Evolutionary conservation across 2,888 invertebrate genomes (phyloP).

Genomic region (Drosophila falleni): DNA sequence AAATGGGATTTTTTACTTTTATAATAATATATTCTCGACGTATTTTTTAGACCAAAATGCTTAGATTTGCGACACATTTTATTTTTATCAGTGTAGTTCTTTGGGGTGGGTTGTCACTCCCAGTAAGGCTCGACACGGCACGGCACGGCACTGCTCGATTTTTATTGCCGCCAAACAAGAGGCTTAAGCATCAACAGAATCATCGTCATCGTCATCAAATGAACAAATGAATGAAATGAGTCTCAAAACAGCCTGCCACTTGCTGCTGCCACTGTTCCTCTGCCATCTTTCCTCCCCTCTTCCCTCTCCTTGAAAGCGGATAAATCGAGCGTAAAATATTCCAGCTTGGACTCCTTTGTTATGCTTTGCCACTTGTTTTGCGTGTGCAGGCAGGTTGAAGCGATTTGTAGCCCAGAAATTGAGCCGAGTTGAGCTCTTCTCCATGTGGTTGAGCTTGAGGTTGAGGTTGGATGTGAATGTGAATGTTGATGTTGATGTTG

Average conservation of each 20-base stretch:
- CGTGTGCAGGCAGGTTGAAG: constrained; percentile 52
- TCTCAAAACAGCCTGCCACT: constrained; percentile 66
- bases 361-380: constrained; percentile 62
- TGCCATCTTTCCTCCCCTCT: background rate
- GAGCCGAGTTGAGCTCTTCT: constrained; percentile 36
- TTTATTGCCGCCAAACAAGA: constrained; percentile 84
- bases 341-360: constrained; percentile 72
- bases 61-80: too few species aligned
- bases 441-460: constrained; percentile 40
- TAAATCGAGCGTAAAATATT: constrained; percentile 85
- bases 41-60: too few species aligned
- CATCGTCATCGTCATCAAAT: constrained; percentile 70
- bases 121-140: too few species aligned
- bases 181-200: constrained; percentile 76
- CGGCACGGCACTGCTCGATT: constrained; percentile 58
- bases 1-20: too few species aligned
- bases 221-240: constrained; percentile 82
- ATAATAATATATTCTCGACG: too few species aligned
- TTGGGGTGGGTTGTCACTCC: constrained; percentile 25
- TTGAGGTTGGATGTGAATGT: constrained; percentile 44
- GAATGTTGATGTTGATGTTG: constrained; percentile 34
- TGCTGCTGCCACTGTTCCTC: constrained; percentile 32
- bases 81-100: too few species aligned
- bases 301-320: constrained; percentile 53
- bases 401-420: constrained; percentile 58